Evolutionary conservation across 2,797 vertebrate genomes (phyloP), one percentile per base, ranked within the genome.

Genomic region (Erithacus rubecula): DNA sequence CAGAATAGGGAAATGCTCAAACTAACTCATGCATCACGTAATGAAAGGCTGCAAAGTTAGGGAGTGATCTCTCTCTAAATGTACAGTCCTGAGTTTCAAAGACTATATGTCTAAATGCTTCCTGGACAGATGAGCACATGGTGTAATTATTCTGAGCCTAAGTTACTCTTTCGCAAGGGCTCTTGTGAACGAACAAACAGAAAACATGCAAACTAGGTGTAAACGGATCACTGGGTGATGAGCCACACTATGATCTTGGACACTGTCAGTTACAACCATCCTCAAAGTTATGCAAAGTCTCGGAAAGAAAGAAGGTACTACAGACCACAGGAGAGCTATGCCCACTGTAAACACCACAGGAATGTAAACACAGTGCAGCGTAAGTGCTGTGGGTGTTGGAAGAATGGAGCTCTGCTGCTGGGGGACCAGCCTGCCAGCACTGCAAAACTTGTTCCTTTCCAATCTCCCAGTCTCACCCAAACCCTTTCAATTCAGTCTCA

Each of bases 401-500:
- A 60, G 64, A 92, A 75, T 32, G 76, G 74, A 89, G 95, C 72
- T 89, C 80, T 87, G 90, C 89, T 92, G 76, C 83, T 72, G 84
- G 11, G 62, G 89, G 91, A 94, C 86, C 86, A 36, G 84, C 65
- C 93, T 82, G 77, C 77, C 56, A 74, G 71, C 2, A 3, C 82
- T 70, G 80, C 90, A 78, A 96, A 97, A 94, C 96, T 96, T 90
- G 76, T 39, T 90, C 78, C 68, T 96, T 88, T 65, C 53, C 93
- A 89, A 67, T 71, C 91, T 94, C 93, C 80, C 91, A 87, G 94
- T 77, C 83, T 96, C 81, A 93, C 64, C 81, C 82, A 79, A 94
- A 95, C 85, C 80, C 76, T 96, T 97, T 95, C 82, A 92, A 80
- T 97, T 96, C 96, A 96, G 89, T 96, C 91, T 96, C 89, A 95